These are phyloP conservation scores for Chirona hameri DNA, from an alignment of 2,888 invertebrate species.

Conservation along the genomic window DNA sequence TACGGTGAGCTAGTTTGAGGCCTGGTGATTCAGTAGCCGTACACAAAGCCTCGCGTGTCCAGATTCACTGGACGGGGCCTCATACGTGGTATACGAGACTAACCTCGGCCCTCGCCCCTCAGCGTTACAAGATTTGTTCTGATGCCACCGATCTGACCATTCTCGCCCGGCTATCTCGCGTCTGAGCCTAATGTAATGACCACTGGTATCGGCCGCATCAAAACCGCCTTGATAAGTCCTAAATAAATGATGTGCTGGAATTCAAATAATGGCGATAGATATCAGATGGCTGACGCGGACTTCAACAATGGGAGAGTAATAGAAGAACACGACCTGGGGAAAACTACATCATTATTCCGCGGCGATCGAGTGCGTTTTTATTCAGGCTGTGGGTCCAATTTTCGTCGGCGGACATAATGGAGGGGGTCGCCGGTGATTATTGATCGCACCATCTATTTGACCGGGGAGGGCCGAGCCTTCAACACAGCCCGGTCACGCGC, in stretches of 20 bases:
- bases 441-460: constrained; percentile 3
- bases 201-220: background rate
- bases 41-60: background rate
- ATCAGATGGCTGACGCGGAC: background rate
- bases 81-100: background rate
- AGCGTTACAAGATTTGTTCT: background rate
- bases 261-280: background rate
- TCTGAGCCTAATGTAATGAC: background rate
- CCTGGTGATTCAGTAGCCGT: background rate
- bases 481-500: background rate
- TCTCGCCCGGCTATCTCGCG: background rate
- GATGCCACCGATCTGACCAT: background rate
- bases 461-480: background rate
- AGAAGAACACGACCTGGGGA: background rate
- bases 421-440: background rate
- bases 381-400: background rate
- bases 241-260: constrained; percentile 28
- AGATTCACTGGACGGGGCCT: background rate
- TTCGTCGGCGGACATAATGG: background rate
- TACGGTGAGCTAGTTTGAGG: too few relatives aligned
- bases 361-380: background rate
- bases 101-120: background rate
- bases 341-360: background rate
- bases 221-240: background rate
- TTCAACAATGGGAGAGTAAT: constrained; percentile 7